These are phyloP conservation scores for Dipodomys spectabilis DNA, from an alignment of 2,113 vertebrate species.

Conservation along the genomic window DNA sequence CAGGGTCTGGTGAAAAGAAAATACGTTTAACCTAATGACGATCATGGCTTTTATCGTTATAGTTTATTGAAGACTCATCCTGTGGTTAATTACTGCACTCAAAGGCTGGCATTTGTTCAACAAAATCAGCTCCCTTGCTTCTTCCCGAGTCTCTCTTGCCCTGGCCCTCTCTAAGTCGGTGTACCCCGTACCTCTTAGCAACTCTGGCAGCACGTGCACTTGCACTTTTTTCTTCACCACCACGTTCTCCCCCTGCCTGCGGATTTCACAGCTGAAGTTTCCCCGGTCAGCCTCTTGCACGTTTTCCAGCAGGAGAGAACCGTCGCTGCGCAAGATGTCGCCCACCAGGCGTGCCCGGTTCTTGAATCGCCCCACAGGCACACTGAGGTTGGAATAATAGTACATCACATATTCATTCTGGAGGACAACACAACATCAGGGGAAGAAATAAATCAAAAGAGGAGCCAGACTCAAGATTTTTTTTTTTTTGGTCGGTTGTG, in stretches of 20 bases:
- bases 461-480: background rate
- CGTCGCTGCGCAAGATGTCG: constrained; percentile 85
- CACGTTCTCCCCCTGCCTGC: constrained; percentile 58
- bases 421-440: background rate
- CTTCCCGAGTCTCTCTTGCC: background rate
- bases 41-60: background rate
- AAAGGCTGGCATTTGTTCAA: background rate
- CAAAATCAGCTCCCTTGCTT: background rate
- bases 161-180: background rate
- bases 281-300: constrained; percentile 89
- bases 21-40: background rate
- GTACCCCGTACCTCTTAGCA: constrained; percentile 24
- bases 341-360: constrained; percentile 87
- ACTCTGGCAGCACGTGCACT: constrained; percentile 66
- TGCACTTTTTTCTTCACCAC: constrained; percentile 77
- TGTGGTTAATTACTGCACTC: background rate
- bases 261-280: constrained; percentile 90
- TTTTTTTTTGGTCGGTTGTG: background rate
- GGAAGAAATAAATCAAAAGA: background rate
- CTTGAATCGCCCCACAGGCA: constrained; percentile 80
- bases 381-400: constrained; percentile 79
- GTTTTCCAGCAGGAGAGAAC: constrained; percentile 90
- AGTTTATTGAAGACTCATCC: background rate
- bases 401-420: constrained; percentile 84
- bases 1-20: background rate